A percentile compares a stretch with the other conserved stretches of the same genome.
These are phyloP conservation scores for Eristalis arbustorum DNA, from an alignment of 2,888 invertebrate species.

Conservation along the genomic window DNA sequence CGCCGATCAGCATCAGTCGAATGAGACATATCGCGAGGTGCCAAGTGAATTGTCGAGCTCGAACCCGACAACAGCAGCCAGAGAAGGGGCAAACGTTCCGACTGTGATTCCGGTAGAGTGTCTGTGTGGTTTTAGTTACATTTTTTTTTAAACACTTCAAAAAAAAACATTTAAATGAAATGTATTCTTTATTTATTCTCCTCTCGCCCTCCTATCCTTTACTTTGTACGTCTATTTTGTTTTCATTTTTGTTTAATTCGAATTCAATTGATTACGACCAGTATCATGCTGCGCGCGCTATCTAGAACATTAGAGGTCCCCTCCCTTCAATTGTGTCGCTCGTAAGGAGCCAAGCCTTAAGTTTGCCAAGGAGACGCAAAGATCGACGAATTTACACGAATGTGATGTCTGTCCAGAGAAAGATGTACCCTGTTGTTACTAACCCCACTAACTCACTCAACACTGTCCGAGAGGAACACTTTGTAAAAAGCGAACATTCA, in stretches of 20 bases:
- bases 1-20: slow-evolving; percentile 73
- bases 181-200: slow-evolving; percentile 10
- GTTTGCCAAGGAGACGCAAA: slow-evolving; percentile 5
- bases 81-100: slow-evolving; percentile 69
- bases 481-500: slow-evolving; percentile 44
- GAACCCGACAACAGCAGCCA: slow-evolving; percentile 46
- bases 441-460: slow-evolving; percentile 59
- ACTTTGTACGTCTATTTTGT: slow-evolving; percentile 11
- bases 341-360: not conserved
- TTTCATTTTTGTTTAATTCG: slow-evolving; percentile 7
- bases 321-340: not conserved
- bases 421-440: slow-evolving; percentile 50
- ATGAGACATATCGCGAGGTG: slow-evolving; percentile 81
- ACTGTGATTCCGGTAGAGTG: slow-evolving; percentile 81
- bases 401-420: slow-evolving; percentile 49
- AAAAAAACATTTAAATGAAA: slow-evolving; percentile 12
- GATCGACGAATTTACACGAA: slow-evolving; percentile 16
- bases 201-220: slow-evolving; percentile 47
- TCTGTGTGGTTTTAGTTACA: slow-evolving; percentile 69
- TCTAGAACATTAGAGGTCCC: not conserved
- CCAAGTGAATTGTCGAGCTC: slow-evolving; percentile 72
- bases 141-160: slow-evolving; percentile 12
- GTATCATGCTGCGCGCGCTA: slow-evolving; percentile 15
- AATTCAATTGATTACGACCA: slow-evolving; percentile 15
- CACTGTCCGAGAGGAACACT: slow-evolving; percentile 36